These are phyloP conservation scores for Amiota mariae DNA, from an alignment of 2,888 invertebrate genomes.

Conservation along the genomic window DNA sequence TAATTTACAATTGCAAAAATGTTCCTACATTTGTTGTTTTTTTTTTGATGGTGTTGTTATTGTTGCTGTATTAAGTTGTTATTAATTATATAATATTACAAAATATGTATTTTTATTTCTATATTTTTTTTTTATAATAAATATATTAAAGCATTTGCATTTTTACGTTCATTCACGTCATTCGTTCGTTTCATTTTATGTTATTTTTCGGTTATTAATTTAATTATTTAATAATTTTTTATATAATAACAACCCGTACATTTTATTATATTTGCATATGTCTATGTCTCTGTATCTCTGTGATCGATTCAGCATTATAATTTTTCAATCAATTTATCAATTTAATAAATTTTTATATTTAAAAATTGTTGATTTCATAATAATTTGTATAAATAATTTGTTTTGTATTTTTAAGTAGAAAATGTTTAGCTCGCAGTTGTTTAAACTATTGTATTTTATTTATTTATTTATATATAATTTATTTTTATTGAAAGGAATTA, in stretches of 20 bases:
- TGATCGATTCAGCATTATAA: background rate
- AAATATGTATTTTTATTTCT: slow-evolving; percentile 19
- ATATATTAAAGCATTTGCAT: slow-evolving; percentile 36
- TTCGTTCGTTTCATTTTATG: slow-evolving; percentile 22
- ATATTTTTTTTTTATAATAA: slow-evolving; percentile 22
- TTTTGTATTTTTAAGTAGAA: slow-evolving; percentile 12
- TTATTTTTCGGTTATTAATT: slow-evolving; percentile 40
- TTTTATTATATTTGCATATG: slow-evolving; percentile 23
- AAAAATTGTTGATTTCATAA: background rate
- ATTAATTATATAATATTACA: slow-evolving; percentile 19
- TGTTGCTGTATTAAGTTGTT: background rate
- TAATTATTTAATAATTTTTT: too few species aligned
- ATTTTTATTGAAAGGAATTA: background rate
- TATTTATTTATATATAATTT: background rate
- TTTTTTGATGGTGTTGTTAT: background rate
- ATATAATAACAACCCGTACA: slow-evolving; percentile 45
- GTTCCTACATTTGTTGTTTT: slow-evolving; percentile 9
- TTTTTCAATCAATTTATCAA: background rate
- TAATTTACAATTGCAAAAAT: slow-evolving; percentile 23
- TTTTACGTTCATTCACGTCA: slow-evolving; percentile 25
- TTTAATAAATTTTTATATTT: slow-evolving; percentile 6
- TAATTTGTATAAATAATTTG: background rate
- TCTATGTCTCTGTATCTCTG: background rate
- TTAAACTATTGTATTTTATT: background rate
- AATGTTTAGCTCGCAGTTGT: slow-evolving; percentile 28